A percentile compares a stretch with the other conserved stretches of the same genome.
Evolutionary conservation across 37 sponge, comb jelly and placozoan species (phyloP).

Genomic region (Theonella swinhoei): DNA sequence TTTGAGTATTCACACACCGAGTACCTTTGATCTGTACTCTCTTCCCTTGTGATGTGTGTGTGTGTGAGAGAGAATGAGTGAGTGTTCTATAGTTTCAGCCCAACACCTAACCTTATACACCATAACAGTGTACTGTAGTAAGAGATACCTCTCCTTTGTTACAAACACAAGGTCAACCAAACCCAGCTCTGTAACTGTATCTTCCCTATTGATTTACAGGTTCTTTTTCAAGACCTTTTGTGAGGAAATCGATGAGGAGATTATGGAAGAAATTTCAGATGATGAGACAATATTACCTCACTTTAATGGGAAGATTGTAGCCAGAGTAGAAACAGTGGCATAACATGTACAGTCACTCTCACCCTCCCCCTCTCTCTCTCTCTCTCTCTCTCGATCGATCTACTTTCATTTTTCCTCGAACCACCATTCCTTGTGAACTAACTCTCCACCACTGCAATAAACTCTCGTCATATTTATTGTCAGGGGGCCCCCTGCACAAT

Average conservation of each 20-base stretch:
- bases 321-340: constrained; percentile 42
- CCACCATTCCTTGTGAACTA: background rate
- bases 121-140: too few relatives aligned
- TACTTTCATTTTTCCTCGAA: background rate
- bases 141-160: too few relatives aligned
- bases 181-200: too few relatives aligned
- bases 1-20: too few relatives aligned
- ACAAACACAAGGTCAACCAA: too few relatives aligned
- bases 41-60: too few relatives aligned
- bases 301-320: constrained; percentile 43
- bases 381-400: background rate
- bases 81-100: too few relatives aligned
- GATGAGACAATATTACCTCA: constrained; percentile 31
- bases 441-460: background rate
- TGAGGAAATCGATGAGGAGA: constrained; percentile 27
- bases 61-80: too few relatives aligned
- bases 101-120: too few relatives aligned
- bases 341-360: background rate
- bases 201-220: constrained; percentile 11
- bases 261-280: constrained; percentile 51
- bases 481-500: background rate
- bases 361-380: constrained; percentile 5
- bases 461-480: background rate
- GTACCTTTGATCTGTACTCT: too few relatives aligned
- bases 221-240: constrained; percentile 59